Evolutionary conservation across 2,797 vertebrate genomes (phyloP).

Genomic region (Liasis olivaceus): DNA sequence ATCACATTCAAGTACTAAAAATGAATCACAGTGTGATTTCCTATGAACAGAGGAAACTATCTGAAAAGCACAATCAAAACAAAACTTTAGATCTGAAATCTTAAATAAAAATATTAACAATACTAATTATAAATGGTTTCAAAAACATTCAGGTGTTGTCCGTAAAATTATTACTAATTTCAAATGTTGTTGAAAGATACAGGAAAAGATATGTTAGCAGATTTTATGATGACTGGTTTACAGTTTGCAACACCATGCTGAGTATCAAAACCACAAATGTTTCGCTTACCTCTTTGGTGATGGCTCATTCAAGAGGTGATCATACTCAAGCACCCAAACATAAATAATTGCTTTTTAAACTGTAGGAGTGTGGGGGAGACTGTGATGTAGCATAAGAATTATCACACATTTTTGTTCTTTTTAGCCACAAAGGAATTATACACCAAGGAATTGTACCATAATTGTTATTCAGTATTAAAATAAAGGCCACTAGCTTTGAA

Average conservation of each 20-base stretch:
- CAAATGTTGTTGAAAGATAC: conserved; percentile 12
- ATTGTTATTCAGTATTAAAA: neutral
- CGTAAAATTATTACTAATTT: conserved; percentile 25
- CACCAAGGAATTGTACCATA: neutral
- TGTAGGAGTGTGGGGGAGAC: neutral
- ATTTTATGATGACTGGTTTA: neutral
- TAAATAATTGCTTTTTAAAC: neutral
- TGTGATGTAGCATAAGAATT: neutral
- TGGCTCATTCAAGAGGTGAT: neutral
- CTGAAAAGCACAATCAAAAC: neutral
- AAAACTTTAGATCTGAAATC: conserved; percentile 9
- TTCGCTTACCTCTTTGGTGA: neutral
- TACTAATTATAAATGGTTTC: conserved; percentile 21
- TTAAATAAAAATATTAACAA: conserved; percentile 34
- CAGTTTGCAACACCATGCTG: neutral
- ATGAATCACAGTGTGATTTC: neutral
- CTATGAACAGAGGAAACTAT: neutral
- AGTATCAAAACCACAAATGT: neutral
- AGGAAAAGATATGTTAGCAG: neutral
- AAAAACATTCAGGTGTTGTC: conserved; percentile 12
- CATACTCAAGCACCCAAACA: neutral
- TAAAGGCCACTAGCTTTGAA: neutral
- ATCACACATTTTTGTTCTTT: neutral
- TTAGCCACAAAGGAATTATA: neutral
- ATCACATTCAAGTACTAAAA: neutral